phyloP scores from a whole-genome alignment of 2,888 invertebrate genomes.

The Allolobophora icterica region DNA sequence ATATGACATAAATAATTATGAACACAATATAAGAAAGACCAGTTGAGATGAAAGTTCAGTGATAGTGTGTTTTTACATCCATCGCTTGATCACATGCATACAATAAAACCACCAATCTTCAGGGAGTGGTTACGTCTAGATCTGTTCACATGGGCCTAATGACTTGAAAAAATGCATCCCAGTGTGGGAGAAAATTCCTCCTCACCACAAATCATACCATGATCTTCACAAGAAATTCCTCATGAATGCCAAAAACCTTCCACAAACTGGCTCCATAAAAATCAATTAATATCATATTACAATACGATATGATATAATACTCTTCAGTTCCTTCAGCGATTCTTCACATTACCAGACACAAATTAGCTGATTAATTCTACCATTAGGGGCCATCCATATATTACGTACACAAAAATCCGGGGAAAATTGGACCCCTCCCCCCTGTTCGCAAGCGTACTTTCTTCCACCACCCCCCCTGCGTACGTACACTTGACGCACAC shows the following conservation, averaged over 20 bases:
- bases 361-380: too few species aligned
- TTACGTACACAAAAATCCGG: too few species aligned
- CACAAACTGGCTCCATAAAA: not conserved
- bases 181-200: not conserved
- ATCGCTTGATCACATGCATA: not conserved
- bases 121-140: not conserved
- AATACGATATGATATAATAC: too few species aligned
- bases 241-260: not conserved
- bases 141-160: not conserved
- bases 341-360: too few species aligned
- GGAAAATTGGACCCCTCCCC: too few species aligned
- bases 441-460: too few species aligned
- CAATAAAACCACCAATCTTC: not conserved
- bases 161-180: not conserved
- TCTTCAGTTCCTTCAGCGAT: too few species aligned
- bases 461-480: too few species aligned
- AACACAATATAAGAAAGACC: not conserved
- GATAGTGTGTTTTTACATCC: not conserved
- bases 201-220: not conserved
- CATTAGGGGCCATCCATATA: too few species aligned
- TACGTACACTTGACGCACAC: too few species aligned
- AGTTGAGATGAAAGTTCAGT: constrained; percentile 1
- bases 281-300: not conserved
- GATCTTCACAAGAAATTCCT: not conserved
- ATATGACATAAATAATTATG: not conserved